Evolutionary conservation across 2,113 vertebrate genomes (phyloP).

Genomic region (Redunca redunca): DNA sequence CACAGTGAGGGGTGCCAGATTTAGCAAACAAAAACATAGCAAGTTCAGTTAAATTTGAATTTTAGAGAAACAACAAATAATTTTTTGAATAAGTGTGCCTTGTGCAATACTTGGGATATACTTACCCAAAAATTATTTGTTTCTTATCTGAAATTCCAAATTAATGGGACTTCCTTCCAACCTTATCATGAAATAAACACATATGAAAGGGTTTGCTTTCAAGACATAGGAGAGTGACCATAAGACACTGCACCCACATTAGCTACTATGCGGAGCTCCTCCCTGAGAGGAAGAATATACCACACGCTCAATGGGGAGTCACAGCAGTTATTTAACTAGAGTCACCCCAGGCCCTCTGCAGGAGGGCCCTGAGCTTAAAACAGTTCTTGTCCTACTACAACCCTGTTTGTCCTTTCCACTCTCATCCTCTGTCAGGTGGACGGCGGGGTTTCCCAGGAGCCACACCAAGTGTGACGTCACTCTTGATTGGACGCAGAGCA

Average conservation of each 20-base stretch:
- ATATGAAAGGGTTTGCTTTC: background rate
- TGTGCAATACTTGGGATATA: background rate
- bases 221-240: background rate
- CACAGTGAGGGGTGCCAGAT: background rate
- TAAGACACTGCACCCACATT: background rate
- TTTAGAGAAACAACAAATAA: background rate
- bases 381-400: background rate
- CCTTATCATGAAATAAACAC: background rate
- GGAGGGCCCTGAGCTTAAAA: background rate
- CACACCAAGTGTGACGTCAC: background rate
- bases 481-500: background rate
- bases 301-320: accelerated
- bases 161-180: background rate
- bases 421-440: background rate
- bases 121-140: background rate
- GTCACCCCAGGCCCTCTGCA: background rate
- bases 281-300: background rate
- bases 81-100: background rate
- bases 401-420: background rate
- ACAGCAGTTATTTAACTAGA: background rate
- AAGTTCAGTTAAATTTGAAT: background rate
- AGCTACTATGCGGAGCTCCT: background rate
- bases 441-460: background rate
- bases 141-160: background rate
- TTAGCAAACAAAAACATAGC: slow-evolving; percentile 6